Percentiles rank a stretch among this genome's conserved stretches.
phyloP scores from a whole-genome alignment of 2,797 vertebrate species.

The Cryptoprocta ferox region DNA sequence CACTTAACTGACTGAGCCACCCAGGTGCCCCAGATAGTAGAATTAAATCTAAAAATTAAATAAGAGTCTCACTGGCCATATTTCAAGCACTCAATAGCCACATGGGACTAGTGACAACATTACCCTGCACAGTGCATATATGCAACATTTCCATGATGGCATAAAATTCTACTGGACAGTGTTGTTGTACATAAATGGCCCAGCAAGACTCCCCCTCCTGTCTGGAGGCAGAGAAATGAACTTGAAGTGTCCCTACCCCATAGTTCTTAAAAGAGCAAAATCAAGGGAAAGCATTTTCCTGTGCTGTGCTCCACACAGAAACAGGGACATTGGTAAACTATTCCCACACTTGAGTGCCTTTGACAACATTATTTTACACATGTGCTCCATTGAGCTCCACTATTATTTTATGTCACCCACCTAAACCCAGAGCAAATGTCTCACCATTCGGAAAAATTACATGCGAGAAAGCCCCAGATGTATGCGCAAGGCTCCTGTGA shows the following conservation, averaged over 20 bases:
- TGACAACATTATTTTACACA: background rate
- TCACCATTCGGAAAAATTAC: constrained; percentile 63
- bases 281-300: background rate
- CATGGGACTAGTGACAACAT: no score
- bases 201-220: background rate
- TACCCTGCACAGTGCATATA: accelerated
- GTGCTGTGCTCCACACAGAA: accelerated
- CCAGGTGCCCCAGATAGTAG: background rate
- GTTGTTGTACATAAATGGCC: background rate
- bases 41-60: background rate
- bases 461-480: background rate
- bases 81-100: background rate
- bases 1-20: no score
- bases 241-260: background rate
- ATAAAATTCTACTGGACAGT: background rate
- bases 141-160: accelerated
- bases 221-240: background rate
- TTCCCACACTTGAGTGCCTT: background rate
- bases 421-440: constrained; percentile 66
- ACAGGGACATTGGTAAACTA: background rate
- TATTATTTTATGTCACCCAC: background rate
- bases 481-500: constrained; percentile 33
- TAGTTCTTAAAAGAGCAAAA: background rate
- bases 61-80: background rate
- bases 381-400: background rate